Base-by-base conservation (phyloP, 2,888 invertebrate genomes). In the Drosophila subsilvestris region DNA sequence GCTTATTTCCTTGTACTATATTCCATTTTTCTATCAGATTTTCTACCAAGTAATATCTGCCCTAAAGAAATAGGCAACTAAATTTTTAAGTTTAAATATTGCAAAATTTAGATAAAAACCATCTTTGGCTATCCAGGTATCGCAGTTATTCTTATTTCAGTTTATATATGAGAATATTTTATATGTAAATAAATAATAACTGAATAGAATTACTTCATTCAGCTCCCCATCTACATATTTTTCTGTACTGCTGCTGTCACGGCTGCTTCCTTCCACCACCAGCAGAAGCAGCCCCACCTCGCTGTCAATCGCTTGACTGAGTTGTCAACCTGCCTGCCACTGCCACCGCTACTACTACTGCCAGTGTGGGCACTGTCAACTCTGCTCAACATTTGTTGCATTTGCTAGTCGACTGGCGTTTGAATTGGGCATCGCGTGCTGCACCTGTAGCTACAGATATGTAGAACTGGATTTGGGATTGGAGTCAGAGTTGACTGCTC, bases 391-490 rank as follows among this genome's bases (percentile, higher is more conserved):
- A 44, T 37, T 45, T 48, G 77, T 47, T 85, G 85, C 84, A 76
- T 75, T 86, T 78, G 76, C 69, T 69, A 79, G 78, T 68, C 82
- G 75, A 55, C 63, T 57, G 43, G 66, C 63, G 50, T 37, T 45
- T 60, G 55, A 71, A 81, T 75, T 67, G 82, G 71, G 67, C 75
- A 87, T 88, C 88, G 83, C 83, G 83, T 83, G 83, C 88, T 74
- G 37, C 37, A 37, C 63, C 59, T 17, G 61, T 51, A 37, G 37
- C 14, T 14, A 6, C 61, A 50, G 47, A 59, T 14, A 25, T 51
- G 51, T 63, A 29, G 43, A n/a, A 8, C 45, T 22, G 14, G 22
- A 45, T 66, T 51, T 49, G 61, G 69, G 59, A 67, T 58, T 59
- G 63, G 37, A 14, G 37, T 37, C 14, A 14, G 37, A 37, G 37